Base-by-base conservation (phyloP, 2,888 invertebrate genomes). In the Lottia gigantea region DNA sequence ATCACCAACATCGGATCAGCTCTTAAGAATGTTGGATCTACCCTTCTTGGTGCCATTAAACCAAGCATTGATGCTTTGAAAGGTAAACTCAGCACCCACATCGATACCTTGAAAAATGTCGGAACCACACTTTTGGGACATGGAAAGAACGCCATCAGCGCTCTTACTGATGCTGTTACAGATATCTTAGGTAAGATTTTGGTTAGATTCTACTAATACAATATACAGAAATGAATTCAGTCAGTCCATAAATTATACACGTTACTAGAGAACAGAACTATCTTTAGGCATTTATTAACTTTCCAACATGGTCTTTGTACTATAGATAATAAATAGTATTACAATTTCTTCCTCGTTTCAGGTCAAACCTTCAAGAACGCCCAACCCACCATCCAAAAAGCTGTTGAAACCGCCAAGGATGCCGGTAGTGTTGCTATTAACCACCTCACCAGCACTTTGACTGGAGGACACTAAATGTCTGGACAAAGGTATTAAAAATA, bases 71-170 rank as follows among this genome's bases (percentile, higher is more conserved):
- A 64, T 64, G 19, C 46, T 7, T 64, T 68, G 63, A 64, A 45
- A 11, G 31, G 31, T 14, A 46, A 68, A 31, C 68, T 68, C 63
- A 31, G 46, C 26, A 64, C 14, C 7, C 65, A 69, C 45, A n/a
- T 69, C 19, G 26, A 65, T 31, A 55, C 47, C 40, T 55, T 69
- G 40, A 69, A 69, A 26, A 26, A 65, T 25, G 61, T 46, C 12
- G 64, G 47, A 31, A 40, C 69, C n/a, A 55, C 46, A 8, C 69
- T 69, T 25, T 46, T 69, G 0, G 64, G 64, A 46, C 68, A 68
- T 40, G 68, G 68, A 45, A 40, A 68, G 68, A 62, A 68, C 25
- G 68, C 68, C 45, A 16, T 68, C 31, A 40, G 40, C 23, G 68
- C 63, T 46, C 62, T 68, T 23, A 40, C 62, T 23, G 61, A 62